Conservation (phyloP, 2,888 invertebrate species). For the Netelia melanura region DNA sequence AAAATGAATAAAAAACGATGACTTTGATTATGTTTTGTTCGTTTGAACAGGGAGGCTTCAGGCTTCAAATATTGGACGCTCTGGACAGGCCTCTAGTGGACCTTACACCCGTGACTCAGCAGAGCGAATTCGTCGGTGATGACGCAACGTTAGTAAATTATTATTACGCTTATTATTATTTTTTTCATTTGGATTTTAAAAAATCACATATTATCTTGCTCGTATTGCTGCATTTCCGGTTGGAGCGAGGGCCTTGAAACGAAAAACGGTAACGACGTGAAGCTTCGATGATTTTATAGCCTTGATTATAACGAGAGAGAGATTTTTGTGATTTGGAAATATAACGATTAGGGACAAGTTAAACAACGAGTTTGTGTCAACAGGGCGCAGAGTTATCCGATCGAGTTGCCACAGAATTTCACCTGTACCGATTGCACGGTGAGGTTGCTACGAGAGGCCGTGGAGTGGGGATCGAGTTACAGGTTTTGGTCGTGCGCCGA, state of each 20-base stretch:
- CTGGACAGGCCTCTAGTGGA: slow-evolving; percentile 94
- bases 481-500: slow-evolving; percentile 98
- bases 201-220: too few relatives aligned
- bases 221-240: slow-evolving; percentile 11
- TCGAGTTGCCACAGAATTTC: slow-evolving; percentile 93
- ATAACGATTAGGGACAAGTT: background rate
- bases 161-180: slow-evolving; percentile 12
- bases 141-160: slow-evolving; percentile 93
- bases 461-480: slow-evolving; percentile 95
- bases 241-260: slow-evolving; percentile 23
- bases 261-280: background rate
- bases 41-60: slow-evolving; percentile 94
- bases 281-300: slow-evolving; percentile 26
- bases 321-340: background rate
- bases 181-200: too few relatives aligned
- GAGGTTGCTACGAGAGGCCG: slow-evolving; percentile 94
- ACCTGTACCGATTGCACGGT: slow-evolving; percentile 96
- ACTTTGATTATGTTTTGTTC: slow-evolving; percentile 65
- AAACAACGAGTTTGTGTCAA: background rate
- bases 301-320: slow-evolving; percentile 7
- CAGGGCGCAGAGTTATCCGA: slow-evolving; percentile 93
- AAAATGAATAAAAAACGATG: background rate
- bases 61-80: slow-evolving; percentile 94
- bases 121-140: slow-evolving; percentile 92
- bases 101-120: slow-evolving; percentile 92